A percentile compares a stretch with the other conserved stretches of the same genome.
phyloP scores from a whole-genome alignment of 2,888 invertebrate genomes.

The Polydrusus cervinus region DNA sequence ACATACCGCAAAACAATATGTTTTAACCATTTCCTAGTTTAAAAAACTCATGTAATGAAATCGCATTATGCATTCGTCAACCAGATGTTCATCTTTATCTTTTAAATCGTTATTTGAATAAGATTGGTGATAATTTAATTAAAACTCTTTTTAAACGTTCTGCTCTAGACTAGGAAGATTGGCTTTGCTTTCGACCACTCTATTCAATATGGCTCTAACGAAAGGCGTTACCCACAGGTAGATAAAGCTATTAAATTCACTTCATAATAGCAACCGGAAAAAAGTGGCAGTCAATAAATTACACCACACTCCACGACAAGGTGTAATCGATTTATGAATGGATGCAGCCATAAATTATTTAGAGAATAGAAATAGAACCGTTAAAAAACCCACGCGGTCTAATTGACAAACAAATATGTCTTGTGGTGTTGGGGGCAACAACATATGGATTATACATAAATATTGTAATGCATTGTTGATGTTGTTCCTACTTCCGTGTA shows the following conservation, averaged over 20 bases:
- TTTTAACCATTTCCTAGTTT: too few species aligned
- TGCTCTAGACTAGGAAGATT: too few species aligned
- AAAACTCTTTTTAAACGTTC: too few species aligned
- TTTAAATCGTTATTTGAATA: too few species aligned
- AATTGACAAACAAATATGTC: slow-evolving; percentile 46
- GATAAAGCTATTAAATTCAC: background rate
- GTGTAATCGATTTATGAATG: slow-evolving; percentile 52
- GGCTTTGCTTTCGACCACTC: too few species aligned
- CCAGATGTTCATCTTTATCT: too few species aligned
- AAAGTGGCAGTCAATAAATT: slow-evolving; percentile 36
- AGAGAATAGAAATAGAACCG: slow-evolving; percentile 42
- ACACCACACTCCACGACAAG: slow-evolving; percentile 34
- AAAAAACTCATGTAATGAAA: too few species aligned
- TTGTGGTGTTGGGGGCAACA: slow-evolving; percentile 16
- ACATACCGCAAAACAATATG: too few species aligned
- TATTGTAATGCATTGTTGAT: background rate
- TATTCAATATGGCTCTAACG: background rate
- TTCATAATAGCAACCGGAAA: slow-evolving; percentile 38
- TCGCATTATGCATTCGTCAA: too few species aligned
- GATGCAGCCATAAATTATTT: slow-evolving; percentile 45
- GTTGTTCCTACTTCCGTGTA: slow-evolving; percentile 4
- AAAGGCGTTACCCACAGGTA: slow-evolving; percentile 3
- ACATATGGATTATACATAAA: background rate
- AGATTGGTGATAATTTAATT: too few species aligned
- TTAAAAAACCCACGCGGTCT: slow-evolving; percentile 40